Conservation (phyloP, 2,888 invertebrate genomes). For the Macropis europaea region DNA sequence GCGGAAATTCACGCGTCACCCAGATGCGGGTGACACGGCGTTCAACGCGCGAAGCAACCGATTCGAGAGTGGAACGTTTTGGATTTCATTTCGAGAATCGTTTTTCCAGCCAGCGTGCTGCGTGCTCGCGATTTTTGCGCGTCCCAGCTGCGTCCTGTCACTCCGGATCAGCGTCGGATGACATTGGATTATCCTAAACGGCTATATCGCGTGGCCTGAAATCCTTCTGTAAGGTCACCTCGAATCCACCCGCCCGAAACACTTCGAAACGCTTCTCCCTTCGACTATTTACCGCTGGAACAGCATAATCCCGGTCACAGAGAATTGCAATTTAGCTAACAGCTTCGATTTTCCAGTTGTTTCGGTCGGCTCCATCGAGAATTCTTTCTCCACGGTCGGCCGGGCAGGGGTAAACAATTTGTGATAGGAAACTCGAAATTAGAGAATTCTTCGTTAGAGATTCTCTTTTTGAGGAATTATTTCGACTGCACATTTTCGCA, state of each 20-base stretch:
- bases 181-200: slow-evolving; percentile 46
- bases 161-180: slow-evolving; percentile 34
- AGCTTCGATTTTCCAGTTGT: background rate
- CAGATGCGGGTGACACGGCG: no score
- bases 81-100: slow-evolving; percentile 29
- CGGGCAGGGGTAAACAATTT: no score
- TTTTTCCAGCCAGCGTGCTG: slow-evolving; percentile 2
- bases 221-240: slow-evolving; percentile 8
- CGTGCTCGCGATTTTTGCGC: slow-evolving; percentile 32
- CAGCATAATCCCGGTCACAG: background rate
- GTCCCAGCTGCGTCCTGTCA: slow-evolving; percentile 21
- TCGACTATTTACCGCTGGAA: background rate
- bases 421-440: no score
- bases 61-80: slow-evolving; percentile 24
- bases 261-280: background rate
- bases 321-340: background rate
- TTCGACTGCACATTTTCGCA: no score
- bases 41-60: background rate
- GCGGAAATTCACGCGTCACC: no score
- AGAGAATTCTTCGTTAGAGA: no score
- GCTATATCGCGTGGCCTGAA: slow-evolving; percentile 12
- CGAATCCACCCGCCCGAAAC: background rate
- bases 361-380: no score
- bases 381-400: no score
- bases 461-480: no score